Percentiles rank a stretch among this genome's conserved stretches.
Conservation (phyloP, 2,888 invertebrate genomes). For the Unio pictorum region DNA sequence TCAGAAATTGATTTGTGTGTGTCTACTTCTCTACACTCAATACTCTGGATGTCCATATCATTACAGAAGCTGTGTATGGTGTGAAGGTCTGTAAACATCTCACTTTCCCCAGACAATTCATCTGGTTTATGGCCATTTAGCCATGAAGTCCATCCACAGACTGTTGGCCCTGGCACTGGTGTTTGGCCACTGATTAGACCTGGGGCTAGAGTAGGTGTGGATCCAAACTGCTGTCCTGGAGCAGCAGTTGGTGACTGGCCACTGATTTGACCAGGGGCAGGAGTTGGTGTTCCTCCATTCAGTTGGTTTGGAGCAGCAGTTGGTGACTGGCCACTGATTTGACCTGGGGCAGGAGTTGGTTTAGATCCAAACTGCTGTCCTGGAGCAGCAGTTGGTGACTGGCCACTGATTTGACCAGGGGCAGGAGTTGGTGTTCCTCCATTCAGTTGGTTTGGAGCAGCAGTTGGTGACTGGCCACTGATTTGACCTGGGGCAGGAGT, state of each 20-base stretch:
- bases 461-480: constrained; percentile 6
- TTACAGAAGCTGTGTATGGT: constrained; percentile 45
- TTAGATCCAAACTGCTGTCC: too few species aligned
- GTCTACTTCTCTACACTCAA: constrained; percentile 49
- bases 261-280: not conserved
- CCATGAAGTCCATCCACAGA: constrained; percentile 87
- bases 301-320: constrained; percentile 11
- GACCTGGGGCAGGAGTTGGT: not conserved
- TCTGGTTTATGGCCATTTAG: constrained; percentile 75
- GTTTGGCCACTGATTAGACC: not conserved
- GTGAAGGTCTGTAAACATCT: constrained; percentile 50
- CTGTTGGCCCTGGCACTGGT: constrained; percentile 10
- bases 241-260: constrained; percentile 9
- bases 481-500: constrained; percentile 6
- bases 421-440: constrained; percentile 5
- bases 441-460: constrained; percentile 6
- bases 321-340: constrained; percentile 1
- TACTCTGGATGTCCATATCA: constrained; percentile 53
- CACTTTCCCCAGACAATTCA: constrained; percentile 58
- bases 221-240: not conserved
- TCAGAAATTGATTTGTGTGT: constrained; percentile 29
- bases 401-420: constrained; percentile 3
- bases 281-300: not conserved
- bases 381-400: not conserved
- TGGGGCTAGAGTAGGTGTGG: constrained; percentile 1